Percentiles rank a stretch among this genome's conserved stretches.
Conservation (phyloP, 2,888 invertebrate species). For the Euplagia quadripunctaria region DNA sequence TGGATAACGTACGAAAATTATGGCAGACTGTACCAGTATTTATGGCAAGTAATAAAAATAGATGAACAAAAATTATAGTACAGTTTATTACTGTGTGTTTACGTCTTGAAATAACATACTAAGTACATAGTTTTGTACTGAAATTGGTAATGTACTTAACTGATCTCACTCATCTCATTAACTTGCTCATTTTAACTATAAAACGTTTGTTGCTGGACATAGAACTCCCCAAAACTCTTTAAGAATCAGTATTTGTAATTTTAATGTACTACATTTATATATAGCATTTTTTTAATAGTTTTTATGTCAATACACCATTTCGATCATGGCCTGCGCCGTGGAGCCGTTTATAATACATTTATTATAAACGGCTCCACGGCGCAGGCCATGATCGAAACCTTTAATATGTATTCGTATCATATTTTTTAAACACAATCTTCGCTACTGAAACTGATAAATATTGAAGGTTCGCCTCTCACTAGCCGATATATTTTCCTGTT, state of each 20-base stretch:
- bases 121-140: not conserved
- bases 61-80: not conserved
- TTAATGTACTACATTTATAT: too few relatives aligned
- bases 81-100: not conserved
- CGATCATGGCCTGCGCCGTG: not conserved
- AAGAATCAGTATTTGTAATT: too few relatives aligned
- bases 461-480: conserved; percentile 2
- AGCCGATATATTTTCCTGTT: conserved; percentile 35
- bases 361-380: not conserved
- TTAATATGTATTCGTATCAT: not conserved
- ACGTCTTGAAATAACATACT: not conserved
- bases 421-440: not conserved
- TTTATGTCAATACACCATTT: not conserved
- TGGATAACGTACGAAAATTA: not conserved
- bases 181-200: too few relatives aligned
- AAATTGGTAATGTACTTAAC: too few relatives aligned
- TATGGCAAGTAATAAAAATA: not conserved
- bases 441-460: not conserved
- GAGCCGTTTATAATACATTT: not conserved
- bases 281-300: too few relatives aligned
- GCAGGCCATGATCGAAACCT: not conserved
- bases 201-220: too few relatives aligned
- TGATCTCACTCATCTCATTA: too few relatives aligned
- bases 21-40: not conserved
- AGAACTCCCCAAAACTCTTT: too few relatives aligned